Evolutionary conservation across 2,888 invertebrate species (phyloP).

Genomic region (Protophormia terraenovae): DNA sequence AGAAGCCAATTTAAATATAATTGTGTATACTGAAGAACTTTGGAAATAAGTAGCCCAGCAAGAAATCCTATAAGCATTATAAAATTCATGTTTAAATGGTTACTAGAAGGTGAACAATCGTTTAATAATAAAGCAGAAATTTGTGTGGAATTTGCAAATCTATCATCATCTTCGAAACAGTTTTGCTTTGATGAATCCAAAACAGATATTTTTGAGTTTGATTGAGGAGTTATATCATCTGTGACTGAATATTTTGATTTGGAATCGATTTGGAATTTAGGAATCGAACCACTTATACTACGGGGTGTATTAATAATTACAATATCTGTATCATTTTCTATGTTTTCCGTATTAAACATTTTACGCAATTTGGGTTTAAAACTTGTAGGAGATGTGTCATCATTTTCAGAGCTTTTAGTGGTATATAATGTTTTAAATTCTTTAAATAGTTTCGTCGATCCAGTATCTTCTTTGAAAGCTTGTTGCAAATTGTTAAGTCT

Average conservation of each 20-base stretch:
- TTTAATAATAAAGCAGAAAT: slow-evolving; percentile 48
- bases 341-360: neutral
- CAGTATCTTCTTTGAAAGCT: slow-evolving; percentile 8
- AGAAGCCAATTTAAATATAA: slow-evolving; percentile 74
- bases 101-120: neutral
- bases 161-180: slow-evolving; percentile 11
- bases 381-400: neutral
- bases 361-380: neutral
- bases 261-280: no score
- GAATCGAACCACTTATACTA: neutral
- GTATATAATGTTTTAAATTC: neutral
- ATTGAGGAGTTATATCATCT: slow-evolving; percentile 7
- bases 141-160: slow-evolving; percentile 32
- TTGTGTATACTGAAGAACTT: slow-evolving; percentile 70
- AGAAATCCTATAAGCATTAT: slow-evolving; percentile 73
- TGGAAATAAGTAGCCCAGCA: slow-evolving; percentile 72
- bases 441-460: neutral
- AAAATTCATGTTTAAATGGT: slow-evolving; percentile 70
- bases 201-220: slow-evolving; percentile 48
- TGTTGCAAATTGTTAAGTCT: neutral
- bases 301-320: neutral
- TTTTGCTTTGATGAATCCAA: slow-evolving; percentile 52
- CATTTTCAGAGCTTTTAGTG: neutral
- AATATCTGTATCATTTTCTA: neutral
- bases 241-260: neutral